phyloP scores from a whole-genome alignment of 2,888 invertebrate genomes.

The Eilema sororculum region DNA sequence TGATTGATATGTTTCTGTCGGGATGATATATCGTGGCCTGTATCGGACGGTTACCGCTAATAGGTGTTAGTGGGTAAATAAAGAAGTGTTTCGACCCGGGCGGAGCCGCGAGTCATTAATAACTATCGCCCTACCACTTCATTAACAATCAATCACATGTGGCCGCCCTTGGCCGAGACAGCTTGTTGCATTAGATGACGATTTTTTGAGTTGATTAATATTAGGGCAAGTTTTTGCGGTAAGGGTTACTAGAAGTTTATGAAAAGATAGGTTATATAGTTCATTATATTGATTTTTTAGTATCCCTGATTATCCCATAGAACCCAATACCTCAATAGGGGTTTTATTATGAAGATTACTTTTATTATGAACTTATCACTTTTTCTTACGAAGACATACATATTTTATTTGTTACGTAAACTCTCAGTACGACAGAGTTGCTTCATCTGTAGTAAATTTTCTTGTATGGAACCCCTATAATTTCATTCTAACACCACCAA shows the following conservation, averaged over 20 bases:
- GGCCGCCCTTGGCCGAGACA: slow-evolving; percentile 66
- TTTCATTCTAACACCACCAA: background rate
- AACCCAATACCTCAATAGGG: background rate
- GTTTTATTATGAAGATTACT: too few species aligned
- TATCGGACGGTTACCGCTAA: slow-evolving; percentile 74
- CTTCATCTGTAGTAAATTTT: too few species aligned
- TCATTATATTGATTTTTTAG: background rate
- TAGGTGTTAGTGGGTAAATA: slow-evolving; percentile 83
- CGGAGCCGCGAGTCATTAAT: slow-evolving; percentile 80
- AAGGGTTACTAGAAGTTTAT: slow-evolving; percentile 11
- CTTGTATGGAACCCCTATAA: background rate
- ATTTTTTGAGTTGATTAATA: slow-evolving; percentile 48
- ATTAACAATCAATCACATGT: slow-evolving; percentile 85
- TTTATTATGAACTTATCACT: too few species aligned
- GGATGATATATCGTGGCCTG: slow-evolving; percentile 79
- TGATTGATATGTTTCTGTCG: slow-evolving; percentile 78
- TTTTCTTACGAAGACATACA: too few species aligned
- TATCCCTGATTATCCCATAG: too few species aligned
- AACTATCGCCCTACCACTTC: slow-evolving; percentile 83
- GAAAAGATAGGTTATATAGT: background rate
- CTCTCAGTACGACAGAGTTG: background rate
- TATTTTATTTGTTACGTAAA: background rate
- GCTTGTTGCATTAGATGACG: slow-evolving; percentile 56
- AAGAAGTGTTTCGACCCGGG: slow-evolving; percentile 71
- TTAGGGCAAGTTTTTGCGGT: slow-evolving; percentile 32